phyloP scores from a whole-genome alignment of 2,888 invertebrate genomes.

The Brachyopa scutellaris region DNA sequence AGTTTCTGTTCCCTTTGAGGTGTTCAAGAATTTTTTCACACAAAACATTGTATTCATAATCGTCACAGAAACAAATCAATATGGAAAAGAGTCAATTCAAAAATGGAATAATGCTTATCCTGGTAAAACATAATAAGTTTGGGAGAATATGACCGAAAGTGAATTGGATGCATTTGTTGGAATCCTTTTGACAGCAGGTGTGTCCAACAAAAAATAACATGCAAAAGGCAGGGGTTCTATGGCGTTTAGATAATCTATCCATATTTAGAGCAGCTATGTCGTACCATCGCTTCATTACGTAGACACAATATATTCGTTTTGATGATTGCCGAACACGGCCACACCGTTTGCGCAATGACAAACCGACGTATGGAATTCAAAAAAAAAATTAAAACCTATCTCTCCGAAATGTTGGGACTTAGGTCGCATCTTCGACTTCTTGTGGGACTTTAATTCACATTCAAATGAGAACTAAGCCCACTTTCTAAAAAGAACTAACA shows the following conservation, averaged over 20 bases:
- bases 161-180: slow-evolving; percentile 54
- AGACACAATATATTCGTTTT: slow-evolving; percentile 75
- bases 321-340: slow-evolving; percentile 74
- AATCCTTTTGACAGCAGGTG: slow-evolving; percentile 57
- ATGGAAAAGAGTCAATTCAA: slow-evolving; percentile 31
- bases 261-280: slow-evolving; percentile 40
- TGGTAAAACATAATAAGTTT: too few species aligned
- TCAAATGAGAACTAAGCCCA: too few species aligned
- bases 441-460: too few species aligned
- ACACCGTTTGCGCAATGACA: slow-evolving; percentile 2
- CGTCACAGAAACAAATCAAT: slow-evolving; percentile 50
- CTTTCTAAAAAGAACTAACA: too few species aligned
- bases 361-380: too few species aligned
- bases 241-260: slow-evolving; percentile 27
- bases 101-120: slow-evolving; percentile 31
- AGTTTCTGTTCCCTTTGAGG: slow-evolving; percentile 55
- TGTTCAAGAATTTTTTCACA: slow-evolving; percentile 61
- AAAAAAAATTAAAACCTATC: too few species aligned
- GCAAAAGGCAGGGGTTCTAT: slow-evolving; percentile 51
- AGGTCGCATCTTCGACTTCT: too few species aligned
- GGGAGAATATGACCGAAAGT: slow-evolving; percentile 28
- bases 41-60: slow-evolving; percentile 58
- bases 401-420: too few species aligned
- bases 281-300: slow-evolving; percentile 60
- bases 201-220: slow-evolving; percentile 63